Evolutionary conservation across 2,797 vertebrate genomes (phyloP).

Genomic region (Gephyroberyx darwinii): DNA sequence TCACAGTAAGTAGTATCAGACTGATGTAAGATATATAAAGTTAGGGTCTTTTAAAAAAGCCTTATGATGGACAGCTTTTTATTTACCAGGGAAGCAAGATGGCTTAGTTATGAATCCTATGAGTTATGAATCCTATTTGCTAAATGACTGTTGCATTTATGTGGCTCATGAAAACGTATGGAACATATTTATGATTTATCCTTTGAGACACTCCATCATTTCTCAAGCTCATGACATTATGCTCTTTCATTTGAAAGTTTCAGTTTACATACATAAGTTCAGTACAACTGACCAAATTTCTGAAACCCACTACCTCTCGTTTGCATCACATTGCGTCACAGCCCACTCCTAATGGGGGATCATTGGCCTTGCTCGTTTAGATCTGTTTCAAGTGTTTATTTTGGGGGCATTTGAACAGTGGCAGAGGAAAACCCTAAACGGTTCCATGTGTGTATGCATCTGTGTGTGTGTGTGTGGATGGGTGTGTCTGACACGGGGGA

Average conservation of each 20-base stretch:
- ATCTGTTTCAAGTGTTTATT: slow-evolving; percentile 65
- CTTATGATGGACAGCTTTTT: too few species aligned
- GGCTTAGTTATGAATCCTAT: too few species aligned
- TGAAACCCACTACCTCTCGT: slow-evolving; percentile 66
- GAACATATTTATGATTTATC: neutral
- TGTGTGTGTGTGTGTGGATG: slow-evolving; percentile 24
- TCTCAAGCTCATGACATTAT: neutral
- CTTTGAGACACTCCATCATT: neutral
- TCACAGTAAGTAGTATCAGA: too few species aligned
- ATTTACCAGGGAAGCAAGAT: too few species aligned
- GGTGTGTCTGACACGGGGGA: slow-evolving; percentile 65
- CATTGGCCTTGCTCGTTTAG: slow-evolving; percentile 45
- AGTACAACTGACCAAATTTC: neutral
- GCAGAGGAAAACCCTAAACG: slow-evolving; percentile 71
- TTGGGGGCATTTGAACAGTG: slow-evolving; percentile 71
- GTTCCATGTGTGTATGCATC: slow-evolving; percentile 68
- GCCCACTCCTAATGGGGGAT: slow-evolving; percentile 57
- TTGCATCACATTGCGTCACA: slow-evolving; percentile 64
- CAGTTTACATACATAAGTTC: neutral
- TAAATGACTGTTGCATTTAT: too few species aligned
- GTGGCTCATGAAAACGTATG: neutral
- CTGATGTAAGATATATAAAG: too few species aligned
- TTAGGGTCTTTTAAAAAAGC: too few species aligned
- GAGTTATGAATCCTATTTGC: too few species aligned
- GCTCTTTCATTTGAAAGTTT: neutral